These are phyloP conservation scores for Neotoxoptera formosana DNA, from an alignment of 1,140 invertebrate species.

Conservation along the genomic window DNA sequence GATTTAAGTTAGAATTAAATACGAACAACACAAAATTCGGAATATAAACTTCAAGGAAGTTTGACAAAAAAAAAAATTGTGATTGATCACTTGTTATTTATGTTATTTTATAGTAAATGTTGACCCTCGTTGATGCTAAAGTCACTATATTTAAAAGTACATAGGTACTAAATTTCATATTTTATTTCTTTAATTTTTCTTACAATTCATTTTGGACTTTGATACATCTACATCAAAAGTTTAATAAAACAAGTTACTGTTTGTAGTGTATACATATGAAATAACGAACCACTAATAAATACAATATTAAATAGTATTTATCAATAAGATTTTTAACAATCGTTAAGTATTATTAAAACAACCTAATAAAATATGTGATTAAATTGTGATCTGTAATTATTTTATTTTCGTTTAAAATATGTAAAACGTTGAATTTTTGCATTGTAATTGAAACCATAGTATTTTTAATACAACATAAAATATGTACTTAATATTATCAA, in stretches of 20 bases:
- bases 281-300: neutral
- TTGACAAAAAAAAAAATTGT: neutral
- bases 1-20: neutral
- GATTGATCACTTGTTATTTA: neutral
- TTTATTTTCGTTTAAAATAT: neutral
- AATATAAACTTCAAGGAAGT: neutral
- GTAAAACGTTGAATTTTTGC: neutral
- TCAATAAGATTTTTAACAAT: neutral
- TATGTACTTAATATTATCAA: neutral
- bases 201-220: neutral
- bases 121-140: neutral
- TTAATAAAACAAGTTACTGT: neutral
- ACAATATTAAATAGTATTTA: neutral
- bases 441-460: neutral
- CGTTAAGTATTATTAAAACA: neutral
- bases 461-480: neutral
- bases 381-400: neutral
- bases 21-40: neutral
- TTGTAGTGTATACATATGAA: neutral
- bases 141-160: neutral
- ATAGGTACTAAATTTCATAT: neutral
- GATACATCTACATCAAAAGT: neutral
- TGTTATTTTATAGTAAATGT: neutral
- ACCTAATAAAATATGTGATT: neutral
- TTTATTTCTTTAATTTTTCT: neutral